A percentile compares a stretch with the other conserved stretches of the same genome.
Conservation (phyloP, 1,140 invertebrate genomes). For the Coelopa frigida region DNA sequence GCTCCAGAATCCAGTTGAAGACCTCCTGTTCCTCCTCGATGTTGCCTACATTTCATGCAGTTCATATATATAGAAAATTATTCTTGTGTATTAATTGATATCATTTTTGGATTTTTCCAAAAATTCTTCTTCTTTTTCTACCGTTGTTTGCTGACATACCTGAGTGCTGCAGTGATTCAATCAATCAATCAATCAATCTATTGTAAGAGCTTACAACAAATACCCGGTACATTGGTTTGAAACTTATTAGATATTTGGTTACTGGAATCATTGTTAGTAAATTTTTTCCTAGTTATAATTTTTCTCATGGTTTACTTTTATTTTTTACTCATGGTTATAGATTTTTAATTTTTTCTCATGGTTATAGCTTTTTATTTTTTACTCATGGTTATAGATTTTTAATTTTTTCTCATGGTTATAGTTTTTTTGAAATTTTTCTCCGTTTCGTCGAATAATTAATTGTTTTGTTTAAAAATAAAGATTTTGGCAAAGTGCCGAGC, state of each 20-base stretch:
- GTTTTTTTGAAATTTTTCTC: no score
- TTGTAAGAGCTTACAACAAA: no score
- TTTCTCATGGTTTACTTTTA: neutral
- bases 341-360: neutral
- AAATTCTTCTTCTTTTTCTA: conserved; percentile 1
- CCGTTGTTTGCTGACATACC: conserved; percentile 23
- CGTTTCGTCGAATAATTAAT: no score
- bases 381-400: neutral
- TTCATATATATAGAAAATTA: neutral
- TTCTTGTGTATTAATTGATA: no score
- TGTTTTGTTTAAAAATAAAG: no score
- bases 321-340: neutral
- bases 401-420: no score
- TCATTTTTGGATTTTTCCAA: neutral
- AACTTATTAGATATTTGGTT: no score
- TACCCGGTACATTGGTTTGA: no score
- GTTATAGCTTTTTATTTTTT: neutral
- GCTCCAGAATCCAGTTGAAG: conserved; percentile 82
- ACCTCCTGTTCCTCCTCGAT: conserved; percentile 77
- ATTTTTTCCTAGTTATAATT: neutral
- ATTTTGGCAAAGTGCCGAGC: no score
- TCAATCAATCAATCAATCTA: no score
- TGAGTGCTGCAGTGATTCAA: conserved; percentile 39
- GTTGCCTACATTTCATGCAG: conserved; percentile 58
- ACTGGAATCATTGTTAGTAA: neutral